A percentile compares a stretch with the other conserved stretches of the same genome.
These are phyloP conservation scores for Brachylomia viminalis DNA, from an alignment of 2,888 invertebrate genomes.

Conservation along the genomic window DNA sequence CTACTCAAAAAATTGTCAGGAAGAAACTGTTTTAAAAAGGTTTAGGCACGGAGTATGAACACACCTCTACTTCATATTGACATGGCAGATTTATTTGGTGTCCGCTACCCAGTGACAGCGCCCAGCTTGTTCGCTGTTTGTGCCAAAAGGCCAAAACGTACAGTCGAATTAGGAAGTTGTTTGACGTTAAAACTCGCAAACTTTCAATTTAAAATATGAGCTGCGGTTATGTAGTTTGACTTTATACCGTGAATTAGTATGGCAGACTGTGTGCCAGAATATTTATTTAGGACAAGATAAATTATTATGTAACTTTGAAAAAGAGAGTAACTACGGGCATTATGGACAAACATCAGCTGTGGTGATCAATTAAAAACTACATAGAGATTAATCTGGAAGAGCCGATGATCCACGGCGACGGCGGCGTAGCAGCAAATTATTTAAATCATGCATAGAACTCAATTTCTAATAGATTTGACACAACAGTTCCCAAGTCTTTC, in stretches of 20 bases:
- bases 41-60: background rate
- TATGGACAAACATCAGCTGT: background rate
- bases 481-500: background rate
- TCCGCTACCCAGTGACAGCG: slow-evolving; percentile 60
- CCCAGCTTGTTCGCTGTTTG: slow-evolving; percentile 55
- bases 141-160: slow-evolving; percentile 71
- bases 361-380: background rate
- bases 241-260: background rate
- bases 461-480: too few species aligned
- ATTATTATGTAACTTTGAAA: background rate
- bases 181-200: slow-evolving; percentile 52
- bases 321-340: background rate
- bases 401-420: background rate
- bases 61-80: slow-evolving; percentile 42
- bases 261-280: background rate
- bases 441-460: background rate
- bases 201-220: slow-evolving; percentile 58
- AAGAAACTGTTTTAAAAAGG: background rate
- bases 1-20: background rate
- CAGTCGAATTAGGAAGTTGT: slow-evolving; percentile 58
- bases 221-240: slow-evolving; percentile 26
- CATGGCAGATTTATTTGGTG: slow-evolving; percentile 67
- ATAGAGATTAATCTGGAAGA: background rate
- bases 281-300: background rate
- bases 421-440: background rate